These are phyloP conservation scores for Arrhopalites spinosus DNA, from an alignment of 2,888 invertebrate species.

Conservation along the genomic window DNA sequence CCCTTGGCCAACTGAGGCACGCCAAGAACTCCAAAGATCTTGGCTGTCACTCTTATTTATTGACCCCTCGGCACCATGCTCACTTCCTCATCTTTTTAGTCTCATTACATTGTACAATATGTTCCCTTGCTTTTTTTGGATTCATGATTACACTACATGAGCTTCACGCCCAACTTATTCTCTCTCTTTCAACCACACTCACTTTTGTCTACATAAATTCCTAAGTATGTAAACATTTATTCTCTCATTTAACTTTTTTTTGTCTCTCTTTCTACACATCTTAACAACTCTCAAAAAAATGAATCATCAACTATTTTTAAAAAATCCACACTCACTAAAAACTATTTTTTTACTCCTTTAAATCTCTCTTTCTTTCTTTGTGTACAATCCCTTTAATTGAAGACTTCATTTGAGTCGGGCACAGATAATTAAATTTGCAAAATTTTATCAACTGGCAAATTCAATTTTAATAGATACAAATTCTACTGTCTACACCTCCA, in stretches of 20 bases:
- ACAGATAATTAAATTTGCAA: neutral
- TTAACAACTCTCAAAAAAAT: neutral
- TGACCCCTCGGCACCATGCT: conserved; percentile 7
- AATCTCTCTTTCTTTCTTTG: neutral
- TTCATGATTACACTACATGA: conserved; percentile 7
- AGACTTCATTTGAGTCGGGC: neutral
- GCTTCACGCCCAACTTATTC: neutral
- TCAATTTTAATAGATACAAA: too few relatives aligned
- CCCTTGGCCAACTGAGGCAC: neutral
- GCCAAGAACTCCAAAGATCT: neutral
- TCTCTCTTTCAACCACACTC: neutral
- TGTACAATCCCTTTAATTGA: neutral
- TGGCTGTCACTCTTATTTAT: conserved; percentile 27
- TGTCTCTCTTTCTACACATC: neutral
- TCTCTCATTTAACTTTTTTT: neutral
- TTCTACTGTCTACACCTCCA: too few relatives aligned
- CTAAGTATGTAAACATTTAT: conserved; percentile 12
- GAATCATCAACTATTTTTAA: too few relatives aligned
- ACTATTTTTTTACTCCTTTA: too few relatives aligned
- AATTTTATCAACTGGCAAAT: neutral
- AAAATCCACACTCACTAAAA: too few relatives aligned
- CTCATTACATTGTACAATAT: conserved; percentile 22
- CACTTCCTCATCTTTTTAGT: conserved; percentile 36
- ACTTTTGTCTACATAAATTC: neutral
- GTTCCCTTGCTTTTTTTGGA: neutral